These are phyloP conservation scores for Gorsachius goisagi DNA, from an alignment of 2,113 vertebrate species.

Conservation along the genomic window DNA sequence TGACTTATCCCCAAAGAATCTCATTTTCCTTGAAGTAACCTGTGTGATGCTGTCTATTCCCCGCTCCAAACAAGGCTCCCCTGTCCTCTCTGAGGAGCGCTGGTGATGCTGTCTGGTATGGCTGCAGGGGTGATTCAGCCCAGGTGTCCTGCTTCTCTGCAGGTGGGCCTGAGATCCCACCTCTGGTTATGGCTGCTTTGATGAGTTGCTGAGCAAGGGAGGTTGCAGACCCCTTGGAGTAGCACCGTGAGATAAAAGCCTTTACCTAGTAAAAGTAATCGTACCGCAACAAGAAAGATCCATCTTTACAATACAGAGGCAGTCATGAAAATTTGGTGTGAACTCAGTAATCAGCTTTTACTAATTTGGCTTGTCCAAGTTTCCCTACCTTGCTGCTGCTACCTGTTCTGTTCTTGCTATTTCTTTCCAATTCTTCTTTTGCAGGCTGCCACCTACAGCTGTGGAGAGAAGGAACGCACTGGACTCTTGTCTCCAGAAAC, in stretches of 20 bases:
- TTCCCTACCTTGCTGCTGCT: not conserved
- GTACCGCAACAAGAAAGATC: fast-evolving
- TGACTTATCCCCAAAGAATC: not conserved
- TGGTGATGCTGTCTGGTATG: not conserved
- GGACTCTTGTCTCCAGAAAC: conserved; percentile 13
- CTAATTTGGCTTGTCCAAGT: not conserved
- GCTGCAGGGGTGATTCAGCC: not conserved
- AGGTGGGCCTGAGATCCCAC: not conserved
- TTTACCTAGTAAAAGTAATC: not conserved
- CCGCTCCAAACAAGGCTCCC: not conserved
- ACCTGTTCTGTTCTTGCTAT: not conserved
- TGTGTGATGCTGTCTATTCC: not conserved
- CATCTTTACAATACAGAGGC: not conserved
- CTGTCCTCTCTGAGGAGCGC: not conserved
- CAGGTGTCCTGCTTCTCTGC: not conserved
- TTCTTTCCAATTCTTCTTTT: not conserved
- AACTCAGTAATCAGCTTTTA: not conserved
- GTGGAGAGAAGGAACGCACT: not conserved
- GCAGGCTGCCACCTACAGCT: conserved; percentile 24
- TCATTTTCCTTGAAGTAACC: not conserved
- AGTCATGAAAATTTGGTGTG: not conserved
- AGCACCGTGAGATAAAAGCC: not conserved
- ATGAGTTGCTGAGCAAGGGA: not conserved
- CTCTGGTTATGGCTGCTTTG: not conserved
- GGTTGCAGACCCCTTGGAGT: not conserved